phyloP scores from a whole-genome alignment of 2,888 invertebrate genomes.

The Hemistola chrysoprasaria region DNA sequence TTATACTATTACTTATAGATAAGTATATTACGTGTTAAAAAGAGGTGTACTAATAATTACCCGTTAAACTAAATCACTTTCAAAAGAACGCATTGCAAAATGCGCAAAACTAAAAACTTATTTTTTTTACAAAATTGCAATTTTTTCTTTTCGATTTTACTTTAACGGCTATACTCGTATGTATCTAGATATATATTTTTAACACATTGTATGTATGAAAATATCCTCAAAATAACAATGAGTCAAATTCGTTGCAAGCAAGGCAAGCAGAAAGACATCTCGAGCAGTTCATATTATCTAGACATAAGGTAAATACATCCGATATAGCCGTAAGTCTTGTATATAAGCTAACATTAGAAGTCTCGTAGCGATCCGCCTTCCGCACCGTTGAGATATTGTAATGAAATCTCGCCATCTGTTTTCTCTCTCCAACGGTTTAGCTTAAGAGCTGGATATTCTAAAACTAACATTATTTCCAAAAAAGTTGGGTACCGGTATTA shows the following conservation, averaged over 20 bases:
- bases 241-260: constrained; percentile 2
- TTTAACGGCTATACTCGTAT: no score
- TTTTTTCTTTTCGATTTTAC: no score
- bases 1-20: no score
- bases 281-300: constrained; percentile 43
- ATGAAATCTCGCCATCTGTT: constrained; percentile 77
- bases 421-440: constrained; percentile 63
- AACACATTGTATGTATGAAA: no score
- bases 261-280: constrained; percentile 14
- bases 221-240: background rate
- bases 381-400: constrained; percentile 72
- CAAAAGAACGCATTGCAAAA: no score
- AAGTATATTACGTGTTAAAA: no score
- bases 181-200: no score
- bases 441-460: constrained; percentile 1
- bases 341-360: constrained; percentile 67
- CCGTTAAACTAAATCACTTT: no score
- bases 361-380: constrained; percentile 64
- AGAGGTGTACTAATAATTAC: no score
- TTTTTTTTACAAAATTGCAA: no score
- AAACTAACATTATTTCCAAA: constrained; percentile 1
- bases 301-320: constrained; percentile 45
- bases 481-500: no score
- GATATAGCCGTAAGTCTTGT: constrained; percentile 56
- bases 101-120: no score